These are phyloP conservation scores for Cochlearius cochlearius DNA, from an alignment of 2,113 vertebrate genomes.

Conservation along the genomic window DNA sequence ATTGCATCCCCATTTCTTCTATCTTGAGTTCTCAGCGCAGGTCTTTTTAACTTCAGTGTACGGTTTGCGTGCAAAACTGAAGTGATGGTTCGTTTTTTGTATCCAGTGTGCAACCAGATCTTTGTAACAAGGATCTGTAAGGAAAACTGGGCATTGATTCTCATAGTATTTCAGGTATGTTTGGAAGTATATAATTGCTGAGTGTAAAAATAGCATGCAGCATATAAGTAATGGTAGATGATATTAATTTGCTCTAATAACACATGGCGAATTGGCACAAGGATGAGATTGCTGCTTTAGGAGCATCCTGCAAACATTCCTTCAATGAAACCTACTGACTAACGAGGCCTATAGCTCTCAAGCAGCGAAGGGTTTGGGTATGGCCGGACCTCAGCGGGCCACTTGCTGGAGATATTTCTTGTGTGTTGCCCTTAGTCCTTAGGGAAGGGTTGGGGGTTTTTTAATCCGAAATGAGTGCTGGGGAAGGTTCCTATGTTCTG, in stretches of 20 bases:
- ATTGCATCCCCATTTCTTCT: neutral
- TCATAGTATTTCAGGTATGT: neutral
- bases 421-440: neutral
- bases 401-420: neutral
- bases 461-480: neutral
- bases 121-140: neutral
- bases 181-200: neutral
- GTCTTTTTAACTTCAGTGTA: neutral
- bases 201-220: neutral
- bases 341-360: neutral
- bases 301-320: neutral
- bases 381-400: neutral
- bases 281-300: neutral
- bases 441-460: neutral
- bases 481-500: neutral
- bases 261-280: neutral
- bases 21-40: neutral
- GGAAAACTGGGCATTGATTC: neutral
- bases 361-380: neutral
- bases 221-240: neutral
- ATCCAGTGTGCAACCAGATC: neutral
- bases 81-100: accelerated
- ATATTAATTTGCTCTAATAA: neutral
- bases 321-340: neutral
- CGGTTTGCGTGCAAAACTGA: neutral